A percentile compares a stretch with the other conserved stretches of the same genome.
Conservation (phyloP, 2,888 invertebrate species). For the Rhabditoides inermis region DNA sequence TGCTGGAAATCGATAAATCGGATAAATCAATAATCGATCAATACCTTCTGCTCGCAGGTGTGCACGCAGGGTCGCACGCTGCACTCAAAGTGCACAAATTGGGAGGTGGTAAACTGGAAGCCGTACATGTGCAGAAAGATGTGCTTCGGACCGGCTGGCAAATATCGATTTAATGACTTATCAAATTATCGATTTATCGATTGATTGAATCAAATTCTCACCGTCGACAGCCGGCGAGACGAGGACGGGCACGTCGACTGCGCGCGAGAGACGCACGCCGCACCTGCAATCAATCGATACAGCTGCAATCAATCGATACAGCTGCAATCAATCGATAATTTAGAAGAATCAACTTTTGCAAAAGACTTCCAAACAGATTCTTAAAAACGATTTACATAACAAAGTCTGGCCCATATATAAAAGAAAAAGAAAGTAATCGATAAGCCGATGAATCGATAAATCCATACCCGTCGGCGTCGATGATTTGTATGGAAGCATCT, state of each 20-base stretch:
- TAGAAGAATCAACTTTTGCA: neutral
- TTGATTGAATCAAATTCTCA: too few relatives aligned
- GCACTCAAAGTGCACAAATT: constrained; percentile 47
- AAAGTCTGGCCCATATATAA: neutral
- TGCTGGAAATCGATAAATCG: constrained; percentile 12
- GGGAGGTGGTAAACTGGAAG: constrained; percentile 45
- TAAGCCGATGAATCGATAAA: neutral
- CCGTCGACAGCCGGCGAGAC: constrained; percentile 27
- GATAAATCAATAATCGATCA: neutral
- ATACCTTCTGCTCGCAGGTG: constrained; percentile 36
- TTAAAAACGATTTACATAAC: neutral
- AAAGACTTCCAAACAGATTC: neutral
- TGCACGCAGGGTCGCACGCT: constrained; percentile 42
- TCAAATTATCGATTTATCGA: too few relatives aligned
- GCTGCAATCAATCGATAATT: neutral
- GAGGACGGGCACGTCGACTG: constrained; percentile 47
- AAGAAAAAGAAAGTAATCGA: too few relatives aligned
- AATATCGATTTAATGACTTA: too few relatives aligned
- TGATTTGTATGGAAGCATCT: constrained; percentile 43
- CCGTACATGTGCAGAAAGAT: constrained; percentile 48
- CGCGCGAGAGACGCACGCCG: constrained; percentile 43
- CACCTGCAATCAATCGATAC: constrained; percentile 29
- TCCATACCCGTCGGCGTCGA: constrained; percentile 45
- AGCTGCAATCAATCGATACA: constrained; percentile 1
- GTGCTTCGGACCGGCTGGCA: constrained; percentile 49